These are phyloP conservation scores for Cybosia mesomella DNA, from an alignment of 2,888 invertebrate species.

Conservation along the genomic window DNA sequence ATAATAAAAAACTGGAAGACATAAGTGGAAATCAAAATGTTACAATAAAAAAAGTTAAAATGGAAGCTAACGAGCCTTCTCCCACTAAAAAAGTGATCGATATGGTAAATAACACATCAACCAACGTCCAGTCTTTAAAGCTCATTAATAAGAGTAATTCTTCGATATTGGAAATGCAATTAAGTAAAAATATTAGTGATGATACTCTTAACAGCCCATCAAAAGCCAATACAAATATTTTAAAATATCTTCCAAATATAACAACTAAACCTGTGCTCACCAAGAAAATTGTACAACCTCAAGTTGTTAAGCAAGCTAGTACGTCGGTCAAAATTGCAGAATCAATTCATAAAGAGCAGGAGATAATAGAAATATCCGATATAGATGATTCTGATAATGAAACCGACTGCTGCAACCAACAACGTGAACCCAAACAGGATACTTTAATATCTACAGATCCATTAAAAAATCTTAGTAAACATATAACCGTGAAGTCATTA, in stretches of 20 bases:
- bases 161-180: constrained; percentile 26
- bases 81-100: constrained; percentile 11
- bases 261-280: constrained; percentile 64
- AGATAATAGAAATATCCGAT: constrained; percentile 76
- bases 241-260: constrained; percentile 69
- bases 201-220: constrained; percentile 44
- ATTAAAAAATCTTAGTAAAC: constrained; percentile 67
- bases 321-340: constrained; percentile 50
- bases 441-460: constrained; percentile 47
- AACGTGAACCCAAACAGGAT: constrained; percentile 27
- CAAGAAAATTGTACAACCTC: constrained; percentile 34
- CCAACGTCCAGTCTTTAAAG: constrained; percentile 5
- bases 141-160: constrained; percentile 20
- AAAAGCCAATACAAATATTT: constrained; percentile 58
- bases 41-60: constrained; percentile 36
- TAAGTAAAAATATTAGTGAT: constrained; percentile 27
- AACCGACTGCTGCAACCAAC: constrained; percentile 32
- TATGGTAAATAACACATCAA: constrained; percentile 2
- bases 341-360: constrained; percentile 55
- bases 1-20: constrained; percentile 18
- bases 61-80: constrained; percentile 11
- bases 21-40: constrained; percentile 34
- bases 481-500: constrained; percentile 67
- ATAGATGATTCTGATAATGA: constrained; percentile 82
- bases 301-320: constrained; percentile 37